Conservation (phyloP, 2,797 vertebrate species). For the Microctenopoma lineatum region DNA sequence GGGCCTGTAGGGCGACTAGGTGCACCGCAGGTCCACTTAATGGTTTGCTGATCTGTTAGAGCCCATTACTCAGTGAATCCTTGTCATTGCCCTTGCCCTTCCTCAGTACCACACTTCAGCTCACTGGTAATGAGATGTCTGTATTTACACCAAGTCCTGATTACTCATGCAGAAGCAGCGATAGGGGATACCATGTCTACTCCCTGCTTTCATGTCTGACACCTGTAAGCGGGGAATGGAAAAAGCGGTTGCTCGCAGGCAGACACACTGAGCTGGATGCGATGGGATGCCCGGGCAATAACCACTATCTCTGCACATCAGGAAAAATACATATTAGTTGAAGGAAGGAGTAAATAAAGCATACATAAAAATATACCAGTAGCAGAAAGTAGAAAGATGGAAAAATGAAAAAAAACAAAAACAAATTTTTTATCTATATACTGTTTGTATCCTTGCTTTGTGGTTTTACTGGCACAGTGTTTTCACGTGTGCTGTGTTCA, state of each 20-base stretch:
- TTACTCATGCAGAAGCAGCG: constrained; percentile 66
- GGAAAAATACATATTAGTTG: background rate
- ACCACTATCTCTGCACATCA: background rate
- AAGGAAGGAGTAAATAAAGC: background rate
- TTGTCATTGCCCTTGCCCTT: constrained; percentile 74
- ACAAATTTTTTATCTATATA: background rate
- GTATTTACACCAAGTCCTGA: constrained; percentile 76
- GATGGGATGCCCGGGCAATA: background rate
- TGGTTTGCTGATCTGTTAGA: constrained; percentile 66
- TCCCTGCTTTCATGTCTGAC: constrained; percentile 66
- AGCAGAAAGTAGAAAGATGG: background rate
- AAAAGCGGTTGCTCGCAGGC: constrained; percentile 24
- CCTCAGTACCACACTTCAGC: constrained; percentile 59
- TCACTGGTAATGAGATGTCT: constrained; percentile 74
- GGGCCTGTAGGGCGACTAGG: constrained; percentile 55
- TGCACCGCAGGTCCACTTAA: constrained; percentile 63
- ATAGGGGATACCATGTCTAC: constrained; percentile 55
- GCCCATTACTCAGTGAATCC: constrained; percentile 77
- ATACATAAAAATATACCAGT: background rate
- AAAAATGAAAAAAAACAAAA: background rate
- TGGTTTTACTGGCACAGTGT: background rate
- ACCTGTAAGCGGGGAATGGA: constrained; percentile 60
- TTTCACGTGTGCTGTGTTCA: background rate
- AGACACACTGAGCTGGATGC: constrained; percentile 5
- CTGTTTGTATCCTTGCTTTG: background rate